Evolutionary conservation across 2,888 invertebrate species (phyloP).

Genomic region (Temnothorax unifasciatus): DNA sequence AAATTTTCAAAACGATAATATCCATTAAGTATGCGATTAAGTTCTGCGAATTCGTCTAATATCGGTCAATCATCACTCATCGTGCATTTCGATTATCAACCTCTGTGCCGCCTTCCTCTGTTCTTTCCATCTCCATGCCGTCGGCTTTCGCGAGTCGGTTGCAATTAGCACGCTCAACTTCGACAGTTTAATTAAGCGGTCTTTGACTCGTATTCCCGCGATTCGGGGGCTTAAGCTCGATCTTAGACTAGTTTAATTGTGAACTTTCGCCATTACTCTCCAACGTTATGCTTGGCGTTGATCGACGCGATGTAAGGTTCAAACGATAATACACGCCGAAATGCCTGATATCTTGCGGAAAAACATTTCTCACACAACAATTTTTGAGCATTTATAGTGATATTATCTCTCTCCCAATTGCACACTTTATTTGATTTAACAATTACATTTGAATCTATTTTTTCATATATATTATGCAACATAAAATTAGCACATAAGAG

Average conservation of each 20-base stretch:
- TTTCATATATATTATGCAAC: not conserved
- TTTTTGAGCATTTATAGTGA: not conserved
- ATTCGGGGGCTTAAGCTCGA: constrained; percentile 69
- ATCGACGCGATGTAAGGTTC: constrained; percentile 37
- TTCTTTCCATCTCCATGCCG: constrained; percentile 19
- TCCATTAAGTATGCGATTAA: not conserved
- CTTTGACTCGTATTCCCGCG: constrained; percentile 66
- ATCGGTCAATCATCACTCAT: constrained; percentile 28
- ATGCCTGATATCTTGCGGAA: not conserved
- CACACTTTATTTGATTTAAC: not conserved
- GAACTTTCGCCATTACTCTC: constrained; percentile 55
- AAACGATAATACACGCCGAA: constrained; percentile 35
- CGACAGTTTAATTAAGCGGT: constrained; percentile 80
- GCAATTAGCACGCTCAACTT: constrained; percentile 80
- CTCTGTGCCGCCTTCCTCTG: too few relatives aligned
- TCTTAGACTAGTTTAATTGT: constrained; percentile 59
- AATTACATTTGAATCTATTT: not conserved
- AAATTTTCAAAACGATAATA: constrained; percentile 22
- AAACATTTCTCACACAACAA: not conserved
- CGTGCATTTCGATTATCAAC: constrained; percentile 40
- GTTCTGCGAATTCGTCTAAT: constrained; percentile 14
- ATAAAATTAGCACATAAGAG: not conserved
- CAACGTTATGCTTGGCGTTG: constrained; percentile 50
- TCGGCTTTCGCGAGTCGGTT: constrained; percentile 65
- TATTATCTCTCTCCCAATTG: not conserved